A percentile compares a stretch with the other conserved stretches of the same genome.
These are phyloP conservation scores for Tetragonula clypearis DNA, from an alignment of 1,140 invertebrate genomes.

Conservation along the genomic window DNA sequence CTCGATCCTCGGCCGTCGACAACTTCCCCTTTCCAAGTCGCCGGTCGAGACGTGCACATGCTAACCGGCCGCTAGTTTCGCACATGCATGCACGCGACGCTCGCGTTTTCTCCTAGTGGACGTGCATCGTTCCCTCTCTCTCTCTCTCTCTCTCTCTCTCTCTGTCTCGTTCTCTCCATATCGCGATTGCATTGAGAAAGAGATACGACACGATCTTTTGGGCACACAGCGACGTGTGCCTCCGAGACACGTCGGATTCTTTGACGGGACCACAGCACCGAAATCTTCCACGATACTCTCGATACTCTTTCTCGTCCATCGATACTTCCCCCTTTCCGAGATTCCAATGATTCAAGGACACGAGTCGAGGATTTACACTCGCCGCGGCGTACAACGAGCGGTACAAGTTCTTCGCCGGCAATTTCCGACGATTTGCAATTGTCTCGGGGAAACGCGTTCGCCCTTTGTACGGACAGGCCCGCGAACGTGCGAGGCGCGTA, in stretches of 20 bases:
- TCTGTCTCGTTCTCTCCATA: background rate
- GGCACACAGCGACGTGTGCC: constrained; percentile 25
- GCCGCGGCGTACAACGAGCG: background rate
- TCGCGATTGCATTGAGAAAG: constrained; percentile 13
- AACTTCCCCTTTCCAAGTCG: constrained; percentile 79
- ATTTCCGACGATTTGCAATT: background rate
- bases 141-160: background rate
- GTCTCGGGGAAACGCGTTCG: background rate
- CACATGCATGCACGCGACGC: constrained; percentile 54
- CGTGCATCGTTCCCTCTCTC: constrained; percentile 10
- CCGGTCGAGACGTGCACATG: constrained; percentile 72
- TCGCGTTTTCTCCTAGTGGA: constrained; percentile 40
- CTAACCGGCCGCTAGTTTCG: constrained; percentile 59
- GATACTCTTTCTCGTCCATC: background rate
- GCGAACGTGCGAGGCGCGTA: background rate
- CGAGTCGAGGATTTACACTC: background rate
- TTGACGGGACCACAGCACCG: background rate
- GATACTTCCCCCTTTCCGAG: background rate
- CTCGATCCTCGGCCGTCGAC: constrained; percentile 61
- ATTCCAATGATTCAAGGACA: background rate
- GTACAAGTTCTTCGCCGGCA: background rate
- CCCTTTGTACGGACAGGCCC: background rate
- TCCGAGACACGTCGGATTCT: constrained; percentile 37
- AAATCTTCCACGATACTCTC: background rate
- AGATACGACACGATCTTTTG: constrained; percentile 59